These are phyloP conservation scores for Neostethus bicornis DNA, from an alignment of 2,797 vertebrate genomes.

Conservation along the genomic window DNA sequence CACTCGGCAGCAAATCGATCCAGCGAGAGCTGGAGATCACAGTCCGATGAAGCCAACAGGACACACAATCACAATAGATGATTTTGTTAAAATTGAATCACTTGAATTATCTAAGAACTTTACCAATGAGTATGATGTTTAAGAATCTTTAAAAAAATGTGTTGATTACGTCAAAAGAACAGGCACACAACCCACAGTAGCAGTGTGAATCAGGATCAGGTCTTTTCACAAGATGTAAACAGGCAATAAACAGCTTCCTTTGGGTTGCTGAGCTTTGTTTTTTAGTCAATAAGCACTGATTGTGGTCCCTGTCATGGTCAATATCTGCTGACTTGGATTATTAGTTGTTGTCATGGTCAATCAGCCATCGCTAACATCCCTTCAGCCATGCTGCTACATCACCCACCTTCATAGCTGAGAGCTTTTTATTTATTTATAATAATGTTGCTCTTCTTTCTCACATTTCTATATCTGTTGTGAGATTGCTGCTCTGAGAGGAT, in stretches of 20 bases:
- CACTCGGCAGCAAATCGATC: too few relatives aligned
- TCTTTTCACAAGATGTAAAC: conserved; percentile 36
- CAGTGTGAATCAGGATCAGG: conserved; percentile 38
- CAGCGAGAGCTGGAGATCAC: too few relatives aligned
- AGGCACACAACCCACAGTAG: background rate
- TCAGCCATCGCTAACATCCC: conserved; percentile 67
- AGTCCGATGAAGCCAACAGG: too few relatives aligned
- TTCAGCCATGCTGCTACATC: conserved; percentile 48
- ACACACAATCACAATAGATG: too few relatives aligned
- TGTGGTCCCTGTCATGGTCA: conserved; percentile 73
- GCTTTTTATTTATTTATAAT: conserved; percentile 69
- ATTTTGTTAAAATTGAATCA: too few relatives aligned
- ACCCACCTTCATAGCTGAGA: conserved; percentile 56
- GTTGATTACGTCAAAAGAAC: background rate
- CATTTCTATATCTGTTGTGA: conserved; percentile 56
- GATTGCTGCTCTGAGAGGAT: conserved; percentile 57
- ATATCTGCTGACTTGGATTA: conserved; percentile 75
- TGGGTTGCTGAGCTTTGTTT: conserved; percentile 45
- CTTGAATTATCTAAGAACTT: background rate
- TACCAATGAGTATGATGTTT: background rate
- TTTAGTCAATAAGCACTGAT: conserved; percentile 70
- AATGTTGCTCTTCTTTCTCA: conserved; percentile 44
- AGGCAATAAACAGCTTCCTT: conserved; percentile 60
- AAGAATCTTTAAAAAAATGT: background rate
- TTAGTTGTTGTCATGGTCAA: conserved; percentile 73